phyloP scores from a whole-genome alignment of 1,140 invertebrate genomes.

The Contarinia nasturtii region DNA sequence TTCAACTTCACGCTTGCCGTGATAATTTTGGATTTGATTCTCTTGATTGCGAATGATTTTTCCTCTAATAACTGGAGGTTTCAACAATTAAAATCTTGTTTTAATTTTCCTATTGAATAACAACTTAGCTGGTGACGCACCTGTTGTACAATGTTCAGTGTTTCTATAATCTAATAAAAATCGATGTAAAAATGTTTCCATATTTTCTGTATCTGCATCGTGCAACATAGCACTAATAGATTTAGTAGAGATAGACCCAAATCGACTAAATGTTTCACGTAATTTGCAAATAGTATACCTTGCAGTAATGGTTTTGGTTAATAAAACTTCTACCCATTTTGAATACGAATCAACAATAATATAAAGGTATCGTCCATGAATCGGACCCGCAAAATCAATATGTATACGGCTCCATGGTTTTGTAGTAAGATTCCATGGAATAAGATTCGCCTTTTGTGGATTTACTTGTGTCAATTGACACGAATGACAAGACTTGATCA shows the following conservation, averaged over 20 bases:
- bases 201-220: background rate
- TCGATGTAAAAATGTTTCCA: background rate
- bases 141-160: too few relatives aligned
- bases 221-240: background rate
- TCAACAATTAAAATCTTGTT: too few relatives aligned
- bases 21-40: too few relatives aligned
- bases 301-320: background rate
- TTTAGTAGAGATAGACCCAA: background rate
- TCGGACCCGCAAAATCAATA: constrained; percentile 27
- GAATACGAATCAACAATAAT: constrained; percentile 24
- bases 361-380: constrained; percentile 18
- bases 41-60: too few relatives aligned
- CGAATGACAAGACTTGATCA: background rate
- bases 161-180: too few relatives aligned
- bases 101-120: too few relatives aligned
- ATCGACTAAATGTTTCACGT: background rate
- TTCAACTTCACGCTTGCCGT: too few relatives aligned
- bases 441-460: background rate
- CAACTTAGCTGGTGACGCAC: too few relatives aligned
- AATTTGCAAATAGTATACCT: background rate
- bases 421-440: background rate
- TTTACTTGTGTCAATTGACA: background rate
- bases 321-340: constrained; percentile 17
- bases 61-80: too few relatives aligned
- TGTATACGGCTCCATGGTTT: constrained; percentile 24